Conservation (phyloP, 2,888 invertebrate genomes). For the Aelia acuminata region DNA sequence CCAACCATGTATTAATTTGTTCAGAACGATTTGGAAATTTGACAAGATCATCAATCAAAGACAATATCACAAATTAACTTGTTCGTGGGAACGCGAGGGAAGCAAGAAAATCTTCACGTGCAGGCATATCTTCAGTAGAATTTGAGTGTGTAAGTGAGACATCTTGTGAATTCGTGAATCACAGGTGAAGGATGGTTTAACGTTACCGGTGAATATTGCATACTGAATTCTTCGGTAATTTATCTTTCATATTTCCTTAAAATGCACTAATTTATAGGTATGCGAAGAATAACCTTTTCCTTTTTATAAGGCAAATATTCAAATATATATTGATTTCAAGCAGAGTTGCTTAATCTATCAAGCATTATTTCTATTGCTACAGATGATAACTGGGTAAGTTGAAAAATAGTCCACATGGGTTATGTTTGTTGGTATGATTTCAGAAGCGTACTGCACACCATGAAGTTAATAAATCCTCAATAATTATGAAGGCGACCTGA, state of each 20-base stretch:
- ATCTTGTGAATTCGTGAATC: background rate
- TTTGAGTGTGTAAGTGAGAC: background rate
- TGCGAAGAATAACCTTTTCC: too few species aligned
- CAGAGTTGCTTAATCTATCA: too few species aligned
- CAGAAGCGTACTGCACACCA: too few species aligned
- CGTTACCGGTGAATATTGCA: background rate
- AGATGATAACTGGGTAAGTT: too few species aligned
- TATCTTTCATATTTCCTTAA: background rate
- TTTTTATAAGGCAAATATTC: too few species aligned
- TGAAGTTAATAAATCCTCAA: too few species aligned
- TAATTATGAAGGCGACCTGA: too few species aligned
- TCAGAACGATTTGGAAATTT: conserved; percentile 21
- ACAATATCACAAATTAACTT: background rate
- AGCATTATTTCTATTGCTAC: too few species aligned
- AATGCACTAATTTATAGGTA: too few species aligned
- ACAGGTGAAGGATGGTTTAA: background rate
- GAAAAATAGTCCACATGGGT: too few species aligned
- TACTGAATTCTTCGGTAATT: background rate
- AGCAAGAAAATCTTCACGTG: background rate
- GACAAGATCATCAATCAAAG: conserved; percentile 30
- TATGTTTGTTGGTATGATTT: too few species aligned
- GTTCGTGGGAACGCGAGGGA: background rate
- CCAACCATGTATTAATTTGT: background rate
- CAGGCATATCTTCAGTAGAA: background rate
- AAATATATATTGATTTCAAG: too few species aligned